phyloP scores from a whole-genome alignment of 2,888 invertebrate species.

The Byasa hedistus region DNA sequence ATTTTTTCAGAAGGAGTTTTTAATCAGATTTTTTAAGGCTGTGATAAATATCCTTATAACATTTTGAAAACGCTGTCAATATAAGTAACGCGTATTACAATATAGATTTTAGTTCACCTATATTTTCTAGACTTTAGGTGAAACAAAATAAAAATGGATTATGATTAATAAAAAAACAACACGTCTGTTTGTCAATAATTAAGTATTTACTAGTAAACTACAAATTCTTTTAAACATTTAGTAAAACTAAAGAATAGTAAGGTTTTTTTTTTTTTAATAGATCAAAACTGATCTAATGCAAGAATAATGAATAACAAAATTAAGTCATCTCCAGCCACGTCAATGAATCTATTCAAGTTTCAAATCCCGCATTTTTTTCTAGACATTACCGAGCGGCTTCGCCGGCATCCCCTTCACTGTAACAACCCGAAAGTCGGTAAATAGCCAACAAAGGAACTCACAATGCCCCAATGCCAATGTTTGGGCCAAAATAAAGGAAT shows the following conservation, averaged over 20 bases:
- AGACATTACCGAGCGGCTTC: conserved; percentile 45
- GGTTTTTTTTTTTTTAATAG: no score
- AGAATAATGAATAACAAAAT: conserved; percentile 37
- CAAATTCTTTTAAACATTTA: no score
- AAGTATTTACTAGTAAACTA: no score
- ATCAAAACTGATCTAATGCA: conserved; percentile 5
- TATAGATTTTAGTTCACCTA: not conserved
- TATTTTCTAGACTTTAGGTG: not conserved
- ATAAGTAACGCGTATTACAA: no score
- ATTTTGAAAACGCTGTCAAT: no score
- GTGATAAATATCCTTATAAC: no score
- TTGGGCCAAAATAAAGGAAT: conserved; percentile 72
- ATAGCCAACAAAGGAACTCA: conserved; percentile 69
- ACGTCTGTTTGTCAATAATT: no score
- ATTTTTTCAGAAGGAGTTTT: no score
- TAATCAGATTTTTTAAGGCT: no score
- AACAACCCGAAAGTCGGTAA: conserved; percentile 77
- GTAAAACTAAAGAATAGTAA: no score
- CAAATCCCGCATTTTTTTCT: conserved; percentile 55
- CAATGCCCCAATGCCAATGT: conserved; percentile 76
- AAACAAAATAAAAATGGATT: no score
- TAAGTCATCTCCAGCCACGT: conserved; percentile 43
- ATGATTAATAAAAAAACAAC: no score
- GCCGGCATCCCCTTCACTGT: conserved; percentile 59
- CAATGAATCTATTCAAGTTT: conserved; percentile 57